phyloP scores from a whole-genome alignment of 2,888 invertebrate genomes.

The Noctua janthe region DNA sequence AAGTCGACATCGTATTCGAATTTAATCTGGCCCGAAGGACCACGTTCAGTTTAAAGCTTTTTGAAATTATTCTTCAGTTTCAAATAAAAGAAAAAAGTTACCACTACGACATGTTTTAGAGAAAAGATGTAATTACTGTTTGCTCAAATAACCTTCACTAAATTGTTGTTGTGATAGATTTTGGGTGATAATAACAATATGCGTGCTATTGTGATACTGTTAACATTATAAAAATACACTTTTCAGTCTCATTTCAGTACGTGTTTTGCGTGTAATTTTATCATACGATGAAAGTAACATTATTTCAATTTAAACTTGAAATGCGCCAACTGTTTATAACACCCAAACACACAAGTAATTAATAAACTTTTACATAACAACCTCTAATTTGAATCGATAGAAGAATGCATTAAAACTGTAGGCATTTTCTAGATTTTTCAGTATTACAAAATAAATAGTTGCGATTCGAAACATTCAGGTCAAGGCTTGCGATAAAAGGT shows the following conservation, averaged over 20 bases:
- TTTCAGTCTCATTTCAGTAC: not conserved
- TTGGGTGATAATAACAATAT: not conserved
- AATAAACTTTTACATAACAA: not conserved
- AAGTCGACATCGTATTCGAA: not conserved
- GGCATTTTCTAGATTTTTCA: conserved; percentile 14
- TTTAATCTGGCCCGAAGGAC: conserved; percentile 2
- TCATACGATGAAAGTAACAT: not conserved
- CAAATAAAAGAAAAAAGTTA: not conserved
- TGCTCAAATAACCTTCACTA: conserved; percentile 36
- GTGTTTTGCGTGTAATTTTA: not conserved
- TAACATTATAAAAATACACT: conserved; percentile 27
- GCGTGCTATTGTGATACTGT: not conserved
- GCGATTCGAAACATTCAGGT: conserved; percentile 19
- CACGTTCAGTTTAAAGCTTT: not conserved
- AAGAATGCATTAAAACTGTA: conserved; percentile 5
- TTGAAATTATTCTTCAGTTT: not conserved
- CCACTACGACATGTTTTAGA: not conserved
- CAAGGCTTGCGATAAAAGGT: conserved; percentile 22
- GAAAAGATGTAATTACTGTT: not conserved
- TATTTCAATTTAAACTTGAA: not conserved
- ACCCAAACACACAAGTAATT: not conserved
- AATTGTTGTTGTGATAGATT: conserved; percentile 9
- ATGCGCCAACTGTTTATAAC: not conserved
- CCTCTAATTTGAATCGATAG: not conserved
- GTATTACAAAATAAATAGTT: conserved; percentile 9